Evolutionary conservation across 2,113 vertebrate genomes (phyloP).

Genomic region (Macrotus californicus): DNA sequence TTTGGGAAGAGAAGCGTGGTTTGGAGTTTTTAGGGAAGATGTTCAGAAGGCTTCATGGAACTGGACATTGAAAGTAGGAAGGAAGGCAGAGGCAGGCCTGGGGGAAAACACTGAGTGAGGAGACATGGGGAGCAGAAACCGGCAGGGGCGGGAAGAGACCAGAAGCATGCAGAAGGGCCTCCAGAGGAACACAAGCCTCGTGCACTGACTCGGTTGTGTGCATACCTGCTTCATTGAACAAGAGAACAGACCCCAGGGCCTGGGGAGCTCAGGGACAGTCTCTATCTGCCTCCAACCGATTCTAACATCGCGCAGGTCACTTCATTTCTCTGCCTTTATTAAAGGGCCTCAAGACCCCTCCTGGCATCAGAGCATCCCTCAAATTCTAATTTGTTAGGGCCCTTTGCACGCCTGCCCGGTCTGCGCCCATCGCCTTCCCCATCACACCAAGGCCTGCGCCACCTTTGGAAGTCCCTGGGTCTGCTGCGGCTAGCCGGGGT

Average conservation of each 20-base stretch:
- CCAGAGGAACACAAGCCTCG: neutral
- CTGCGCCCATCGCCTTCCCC: neutral
- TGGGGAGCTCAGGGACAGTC: neutral
- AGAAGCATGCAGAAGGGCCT: neutral
- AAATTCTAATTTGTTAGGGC: neutral
- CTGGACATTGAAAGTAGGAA: neutral
- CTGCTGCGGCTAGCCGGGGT: neutral
- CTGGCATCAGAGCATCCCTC: neutral
- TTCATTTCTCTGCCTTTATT: neutral
- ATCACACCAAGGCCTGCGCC: neutral
- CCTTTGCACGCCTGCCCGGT: neutral
- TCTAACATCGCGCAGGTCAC: neutral
- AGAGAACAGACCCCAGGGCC: neutral
- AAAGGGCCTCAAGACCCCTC: neutral
- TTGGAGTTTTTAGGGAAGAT: neutral
- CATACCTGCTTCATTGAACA: neutral
- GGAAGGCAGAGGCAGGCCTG: neutral
- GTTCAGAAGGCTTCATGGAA: neutral
- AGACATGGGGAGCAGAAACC: neutral
- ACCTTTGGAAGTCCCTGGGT: neutral
- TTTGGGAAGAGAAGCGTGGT: neutral
- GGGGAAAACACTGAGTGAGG: neutral
- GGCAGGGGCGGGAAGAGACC: neutral
- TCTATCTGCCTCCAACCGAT: neutral
- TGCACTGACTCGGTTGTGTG: accelerated